These are phyloP conservation scores for Oophaga pumilio DNA, from an alignment of 2,113 vertebrate species.

Conservation along the genomic window DNA sequence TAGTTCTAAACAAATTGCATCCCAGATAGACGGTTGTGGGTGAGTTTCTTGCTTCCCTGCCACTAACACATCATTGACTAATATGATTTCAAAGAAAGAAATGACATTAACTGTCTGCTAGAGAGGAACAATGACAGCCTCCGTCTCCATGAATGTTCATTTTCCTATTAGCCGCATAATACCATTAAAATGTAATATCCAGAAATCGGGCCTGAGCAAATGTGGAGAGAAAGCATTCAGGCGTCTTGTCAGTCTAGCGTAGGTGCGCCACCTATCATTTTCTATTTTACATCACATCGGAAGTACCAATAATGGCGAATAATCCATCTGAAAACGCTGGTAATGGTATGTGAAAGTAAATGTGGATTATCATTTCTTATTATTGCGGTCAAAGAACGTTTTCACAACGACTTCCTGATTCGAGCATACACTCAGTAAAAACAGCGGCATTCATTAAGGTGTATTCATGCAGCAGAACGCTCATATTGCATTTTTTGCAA, in stretches of 20 bases:
- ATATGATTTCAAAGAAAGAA: conserved; percentile 28
- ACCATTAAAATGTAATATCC: conserved; percentile 15
- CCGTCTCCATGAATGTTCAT: conserved; percentile 22
- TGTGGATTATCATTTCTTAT: neutral
- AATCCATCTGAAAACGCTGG: neutral
- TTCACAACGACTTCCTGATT: no score
- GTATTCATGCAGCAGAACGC: neutral
- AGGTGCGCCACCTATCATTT: neutral
- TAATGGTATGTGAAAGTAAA: neutral
- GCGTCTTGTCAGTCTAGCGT: neutral
- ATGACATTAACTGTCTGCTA: conserved; percentile 39
- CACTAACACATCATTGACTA: conserved; percentile 31
- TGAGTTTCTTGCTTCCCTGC: neutral
- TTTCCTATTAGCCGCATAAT: conserved; percentile 7
- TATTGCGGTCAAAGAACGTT: no score
- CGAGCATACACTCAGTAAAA: no score
- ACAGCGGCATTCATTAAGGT: neutral
- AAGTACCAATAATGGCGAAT: neutral
- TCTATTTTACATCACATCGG: neutral
- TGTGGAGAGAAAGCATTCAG: conserved; percentile 12
- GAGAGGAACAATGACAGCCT: conserved; percentile 1
- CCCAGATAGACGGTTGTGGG: neutral
- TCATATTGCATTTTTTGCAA: neutral
- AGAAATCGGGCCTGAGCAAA: conserved; percentile 6
- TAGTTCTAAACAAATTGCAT: conserved; percentile 43